These are phyloP conservation scores for Rapana venosa DNA, from an alignment of 2,888 invertebrate species.

Conservation along the genomic window DNA sequence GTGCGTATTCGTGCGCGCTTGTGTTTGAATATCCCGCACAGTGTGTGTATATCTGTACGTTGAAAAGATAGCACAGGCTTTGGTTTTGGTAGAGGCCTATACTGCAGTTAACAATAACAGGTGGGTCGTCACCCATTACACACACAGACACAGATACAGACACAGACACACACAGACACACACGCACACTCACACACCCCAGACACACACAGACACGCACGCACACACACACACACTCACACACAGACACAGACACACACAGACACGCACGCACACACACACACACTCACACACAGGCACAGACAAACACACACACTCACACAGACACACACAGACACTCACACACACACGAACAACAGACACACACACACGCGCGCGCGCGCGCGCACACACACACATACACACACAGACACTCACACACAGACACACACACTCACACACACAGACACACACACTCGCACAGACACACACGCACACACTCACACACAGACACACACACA, in stretches of 20 bases:
- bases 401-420: constrained; percentile 66
- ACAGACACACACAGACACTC: too few relatives aligned
- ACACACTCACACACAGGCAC: constrained; percentile 53
- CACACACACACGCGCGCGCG: background rate
- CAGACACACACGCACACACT: constrained; percentile 42
- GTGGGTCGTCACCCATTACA: too few relatives aligned
- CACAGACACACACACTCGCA: constrained; percentile 21
- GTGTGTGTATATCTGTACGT: too few relatives aligned
- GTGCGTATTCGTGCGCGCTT: too few relatives aligned
- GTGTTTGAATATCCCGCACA: too few relatives aligned
- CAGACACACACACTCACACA: background rate
- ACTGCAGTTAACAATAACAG: too few relatives aligned
- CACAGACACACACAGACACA: too few relatives aligned
- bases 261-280: background rate
- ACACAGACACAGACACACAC: too few relatives aligned
- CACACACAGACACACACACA: constrained; percentile 78
- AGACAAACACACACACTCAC: constrained; percentile 78
- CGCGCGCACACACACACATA: constrained; percentile 51
- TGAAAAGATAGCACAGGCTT: too few relatives aligned
- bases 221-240: constrained; percentile 75
- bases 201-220: constrained; percentile 16
- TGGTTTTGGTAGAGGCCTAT: too few relatives aligned
- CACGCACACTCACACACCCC: background rate
- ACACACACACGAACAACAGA: background rate
- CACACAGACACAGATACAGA: too few relatives aligned